Percentiles rank a stretch among this genome's conserved stretches.
Conservation (phyloP, 2,797 vertebrate genomes). For the Brachymystax lenok region DNA sequence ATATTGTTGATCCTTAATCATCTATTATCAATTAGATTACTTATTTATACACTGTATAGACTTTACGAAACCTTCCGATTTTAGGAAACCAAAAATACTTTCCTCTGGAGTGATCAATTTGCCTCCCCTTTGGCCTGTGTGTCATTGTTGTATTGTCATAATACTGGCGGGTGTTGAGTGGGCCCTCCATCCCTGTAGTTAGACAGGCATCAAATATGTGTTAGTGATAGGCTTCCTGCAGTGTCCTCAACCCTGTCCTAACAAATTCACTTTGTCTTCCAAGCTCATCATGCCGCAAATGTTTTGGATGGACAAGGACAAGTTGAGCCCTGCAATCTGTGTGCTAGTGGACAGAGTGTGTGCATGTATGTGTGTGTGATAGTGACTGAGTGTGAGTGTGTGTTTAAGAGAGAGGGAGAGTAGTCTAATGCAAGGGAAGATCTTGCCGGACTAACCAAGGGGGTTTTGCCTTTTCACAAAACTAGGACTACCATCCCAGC, state of each 20-base stretch:
- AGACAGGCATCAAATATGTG: conserved; percentile 39
- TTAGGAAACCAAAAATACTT: conserved; percentile 77
- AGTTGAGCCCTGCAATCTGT: conserved; percentile 23
- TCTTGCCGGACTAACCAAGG: conserved; percentile 55
- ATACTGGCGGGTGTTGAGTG: conserved; percentile 49
- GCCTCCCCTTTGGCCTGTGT: conserved; percentile 49
- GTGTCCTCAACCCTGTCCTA: conserved; percentile 65
- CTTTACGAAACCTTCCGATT: conserved; percentile 68
- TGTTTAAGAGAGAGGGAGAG: conserved; percentile 34
- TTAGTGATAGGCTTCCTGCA: conserved; percentile 56
- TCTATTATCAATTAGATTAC: conserved; percentile 63
- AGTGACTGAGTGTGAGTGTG: conserved; percentile 18
- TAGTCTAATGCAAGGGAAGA: conserved; percentile 60
- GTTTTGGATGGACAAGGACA: conserved; percentile 29
- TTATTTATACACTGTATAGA: conserved; percentile 74
- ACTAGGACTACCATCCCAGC: conserved; percentile 53
- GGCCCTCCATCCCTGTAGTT: conserved; percentile 45
- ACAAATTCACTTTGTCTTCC: conserved; percentile 83
- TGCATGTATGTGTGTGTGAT: conserved; percentile 15
- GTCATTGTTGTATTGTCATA: conserved; percentile 53
- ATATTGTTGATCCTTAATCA: conserved; percentile 77
- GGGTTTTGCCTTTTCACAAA: conserved; percentile 58
- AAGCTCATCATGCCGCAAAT: conserved; percentile 71
- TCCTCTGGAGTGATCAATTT: conserved; percentile 57
- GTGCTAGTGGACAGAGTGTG: conserved; percentile 14